phyloP scores from a whole-genome alignment of 1,140 invertebrate species.

The Cotesia typhae region DNA sequence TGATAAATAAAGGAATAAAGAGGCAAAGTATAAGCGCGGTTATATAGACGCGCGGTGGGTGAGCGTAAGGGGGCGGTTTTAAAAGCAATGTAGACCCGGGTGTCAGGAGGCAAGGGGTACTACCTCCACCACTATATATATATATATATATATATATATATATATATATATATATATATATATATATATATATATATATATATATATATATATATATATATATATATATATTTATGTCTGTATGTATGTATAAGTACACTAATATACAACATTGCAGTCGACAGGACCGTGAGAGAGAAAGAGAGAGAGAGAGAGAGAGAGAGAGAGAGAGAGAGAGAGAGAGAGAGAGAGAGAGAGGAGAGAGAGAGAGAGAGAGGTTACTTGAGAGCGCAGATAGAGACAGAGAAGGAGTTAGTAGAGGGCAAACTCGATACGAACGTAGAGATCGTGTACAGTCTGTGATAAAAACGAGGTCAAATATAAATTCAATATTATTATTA shows the following conservation, averaged over 20 bases:
- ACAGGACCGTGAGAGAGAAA: neutral
- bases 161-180: too few species aligned
- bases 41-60: slow-evolving; percentile 32
- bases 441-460: slow-evolving; percentile 16
- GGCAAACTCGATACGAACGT: slow-evolving; percentile 39
- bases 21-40: slow-evolving; percentile 1
- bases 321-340: neutral
- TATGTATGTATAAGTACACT: neutral
- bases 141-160: too few species aligned
- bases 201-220: too few species aligned
- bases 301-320: neutral
- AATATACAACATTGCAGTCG: neutral
- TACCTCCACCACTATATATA: too few species aligned
- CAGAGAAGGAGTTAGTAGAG: slow-evolving; percentile 24
- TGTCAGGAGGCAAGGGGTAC: neutral
- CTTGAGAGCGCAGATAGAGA: neutral
- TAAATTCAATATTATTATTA: slow-evolving; percentile 9
- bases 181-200: too few species aligned
- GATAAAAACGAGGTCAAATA: slow-evolving; percentile 19
- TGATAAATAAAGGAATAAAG: slow-evolving; percentile 51
- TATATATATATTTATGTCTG: neutral
- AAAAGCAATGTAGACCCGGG: slow-evolving; percentile 19
- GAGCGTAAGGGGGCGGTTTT: neutral
- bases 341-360: neutral
- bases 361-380: neutral